Evolutionary conservation across 2,797 vertebrate genomes (phyloP).

Genomic region (Protosalanx chinensis): DNA sequence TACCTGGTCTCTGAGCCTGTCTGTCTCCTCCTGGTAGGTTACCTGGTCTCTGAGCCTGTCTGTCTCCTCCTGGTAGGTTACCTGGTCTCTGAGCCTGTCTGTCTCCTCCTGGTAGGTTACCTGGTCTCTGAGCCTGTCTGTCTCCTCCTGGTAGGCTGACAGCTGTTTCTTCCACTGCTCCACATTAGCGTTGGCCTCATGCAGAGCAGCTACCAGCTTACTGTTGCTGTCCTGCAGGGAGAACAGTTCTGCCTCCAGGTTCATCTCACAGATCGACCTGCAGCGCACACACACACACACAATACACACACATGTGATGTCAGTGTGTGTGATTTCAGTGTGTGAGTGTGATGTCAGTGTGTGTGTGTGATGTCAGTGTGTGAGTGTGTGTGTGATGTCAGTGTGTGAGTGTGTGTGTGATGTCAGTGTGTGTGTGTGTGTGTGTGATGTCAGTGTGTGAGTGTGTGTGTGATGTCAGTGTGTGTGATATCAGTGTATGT

Average conservation of each 20-base stretch:
- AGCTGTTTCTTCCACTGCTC: slow-evolving; percentile 97
- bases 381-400: not conserved
- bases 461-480: too few species aligned
- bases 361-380: not conserved
- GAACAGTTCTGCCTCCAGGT: slow-evolving; percentile 94
- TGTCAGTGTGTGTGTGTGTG: too few species aligned
- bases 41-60: too few species aligned
- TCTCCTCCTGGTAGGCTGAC: slow-evolving; percentile 87
- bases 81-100: slow-evolving; percentile 66
- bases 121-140: slow-evolving; percentile 74
- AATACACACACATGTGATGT: not conserved
- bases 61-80: too few species aligned
- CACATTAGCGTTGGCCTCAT: slow-evolving; percentile 89
- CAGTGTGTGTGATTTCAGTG: not conserved
- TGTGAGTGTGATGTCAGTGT: not conserved
- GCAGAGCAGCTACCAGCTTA: slow-evolving; percentile 87
- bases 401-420: too few species aligned
- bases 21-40: too few species aligned
- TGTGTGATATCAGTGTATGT: too few species aligned
- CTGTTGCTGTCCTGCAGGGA: slow-evolving; percentile 94
- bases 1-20: too few species aligned
- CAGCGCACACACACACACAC: slow-evolving; percentile 19
- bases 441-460: not conserved
- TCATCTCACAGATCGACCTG: slow-evolving; percentile 94
- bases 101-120: slow-evolving; percentile 67